Evolutionary conservation across 1,140 invertebrate species (phyloP).

Genomic region (Aphis gossypii): DNA sequence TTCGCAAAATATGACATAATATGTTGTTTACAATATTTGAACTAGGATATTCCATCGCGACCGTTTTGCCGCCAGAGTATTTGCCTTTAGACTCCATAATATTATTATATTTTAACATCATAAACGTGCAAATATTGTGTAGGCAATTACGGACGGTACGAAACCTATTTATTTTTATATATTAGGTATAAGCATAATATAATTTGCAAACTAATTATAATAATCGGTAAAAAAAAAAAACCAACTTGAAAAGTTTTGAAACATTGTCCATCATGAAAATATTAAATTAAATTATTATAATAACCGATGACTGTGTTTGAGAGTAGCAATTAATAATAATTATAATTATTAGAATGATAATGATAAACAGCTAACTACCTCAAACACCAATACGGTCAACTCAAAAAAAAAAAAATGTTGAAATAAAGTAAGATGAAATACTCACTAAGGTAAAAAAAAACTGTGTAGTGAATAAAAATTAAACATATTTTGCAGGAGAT

Average conservation of each 20-base stretch:
- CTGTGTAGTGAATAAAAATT: no score
- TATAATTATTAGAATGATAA: neutral
- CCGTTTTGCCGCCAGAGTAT: no score
- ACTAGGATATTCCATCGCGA: no score
- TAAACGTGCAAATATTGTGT: neutral
- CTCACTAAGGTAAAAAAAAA: no score
- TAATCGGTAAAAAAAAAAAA: neutral
- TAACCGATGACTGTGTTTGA: neutral
- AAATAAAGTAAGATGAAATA: neutral
- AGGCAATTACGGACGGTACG: neutral
- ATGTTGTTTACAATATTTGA: no score
- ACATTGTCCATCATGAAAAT: neutral
- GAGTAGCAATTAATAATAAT: neutral
- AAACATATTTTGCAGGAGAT: no score
- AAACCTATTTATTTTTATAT: neutral
- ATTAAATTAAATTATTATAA: neutral
- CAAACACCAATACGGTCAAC: neutral
- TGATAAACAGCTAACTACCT: neutral
- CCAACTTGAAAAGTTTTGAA: neutral
- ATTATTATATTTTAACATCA: neutral
- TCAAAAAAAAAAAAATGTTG: neutral
- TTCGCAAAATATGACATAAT: neutral
- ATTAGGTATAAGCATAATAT: neutral
- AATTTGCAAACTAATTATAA: neutral
- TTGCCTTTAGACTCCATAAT: neutral